A percentile compares a stretch with the other conserved stretches of the same genome.
These are phyloP conservation scores for Hystrix brachyura DNA, from an alignment of 2,113 vertebrate genomes.

Conservation along the genomic window DNA sequence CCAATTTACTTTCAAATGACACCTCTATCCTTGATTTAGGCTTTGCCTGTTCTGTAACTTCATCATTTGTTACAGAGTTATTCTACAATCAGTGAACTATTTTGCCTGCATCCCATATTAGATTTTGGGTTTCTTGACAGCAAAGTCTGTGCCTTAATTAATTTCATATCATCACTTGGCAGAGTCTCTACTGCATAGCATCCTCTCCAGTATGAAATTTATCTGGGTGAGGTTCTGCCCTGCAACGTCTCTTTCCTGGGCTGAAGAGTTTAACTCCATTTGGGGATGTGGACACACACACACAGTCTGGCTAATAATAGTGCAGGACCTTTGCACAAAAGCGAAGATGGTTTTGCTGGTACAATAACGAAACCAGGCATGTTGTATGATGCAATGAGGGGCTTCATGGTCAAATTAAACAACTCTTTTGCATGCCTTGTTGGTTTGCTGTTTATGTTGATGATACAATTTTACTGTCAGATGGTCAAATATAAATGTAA, in stretches of 20 bases:
- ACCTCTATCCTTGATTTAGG: neutral
- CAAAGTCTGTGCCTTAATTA: neutral
- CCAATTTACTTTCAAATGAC: neutral
- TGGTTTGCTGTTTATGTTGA: neutral
- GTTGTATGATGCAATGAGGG: neutral
- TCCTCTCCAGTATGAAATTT: neutral
- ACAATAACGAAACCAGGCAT: neutral
- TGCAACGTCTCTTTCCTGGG: neutral
- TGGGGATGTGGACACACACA: too few relatives aligned
- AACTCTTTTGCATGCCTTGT: neutral
- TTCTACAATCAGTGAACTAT: neutral
- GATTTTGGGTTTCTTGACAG: neutral
- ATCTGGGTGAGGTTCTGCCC: neutral
- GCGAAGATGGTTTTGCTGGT: neutral
- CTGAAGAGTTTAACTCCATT: neutral
- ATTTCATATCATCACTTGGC: neutral
- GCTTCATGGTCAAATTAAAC: neutral
- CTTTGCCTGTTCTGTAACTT: neutral
- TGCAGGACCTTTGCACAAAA: neutral
- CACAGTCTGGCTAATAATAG: neutral
- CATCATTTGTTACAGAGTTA: neutral
- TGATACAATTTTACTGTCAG: neutral
- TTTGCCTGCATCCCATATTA: neutral
- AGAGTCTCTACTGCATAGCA: neutral
- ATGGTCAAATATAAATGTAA: neutral